Evolutionary conservation across 2,113 vertebrate genomes (phyloP).

Genomic region (Ceuthmochares aereus): DNA sequence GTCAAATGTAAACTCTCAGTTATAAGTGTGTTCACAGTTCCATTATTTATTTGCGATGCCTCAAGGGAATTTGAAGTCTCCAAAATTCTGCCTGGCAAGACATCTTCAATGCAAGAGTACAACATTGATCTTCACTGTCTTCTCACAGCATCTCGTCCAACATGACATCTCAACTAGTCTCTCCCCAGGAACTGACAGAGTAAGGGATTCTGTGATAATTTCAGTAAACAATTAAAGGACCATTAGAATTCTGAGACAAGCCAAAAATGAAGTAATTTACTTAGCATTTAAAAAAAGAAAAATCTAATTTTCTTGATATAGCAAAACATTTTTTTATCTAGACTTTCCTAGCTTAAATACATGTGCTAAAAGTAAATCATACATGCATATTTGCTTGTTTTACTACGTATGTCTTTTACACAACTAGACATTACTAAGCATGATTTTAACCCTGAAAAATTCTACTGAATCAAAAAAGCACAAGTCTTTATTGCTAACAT

Average conservation of each 20-base stretch:
- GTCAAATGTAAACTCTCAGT: not conserved
- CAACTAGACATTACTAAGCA: not conserved
- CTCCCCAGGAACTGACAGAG: not conserved
- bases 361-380: not conserved
- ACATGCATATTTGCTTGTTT: not conserved
- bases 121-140: not conserved
- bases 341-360: not conserved
- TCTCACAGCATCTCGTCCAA: not conserved
- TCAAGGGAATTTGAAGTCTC: not conserved
- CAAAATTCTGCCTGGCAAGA: not conserved
- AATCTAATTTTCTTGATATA: not conserved
- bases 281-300: not conserved
- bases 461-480: not conserved
- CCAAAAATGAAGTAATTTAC: not conserved
- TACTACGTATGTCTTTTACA: not conserved
- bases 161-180: not conserved
- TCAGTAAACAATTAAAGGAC: not conserved
- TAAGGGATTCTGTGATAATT: not conserved
- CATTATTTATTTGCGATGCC: not conserved
- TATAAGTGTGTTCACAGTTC: not conserved
- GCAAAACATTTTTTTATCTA: not conserved
- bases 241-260: not conserved
- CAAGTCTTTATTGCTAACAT: not conserved
- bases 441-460: not conserved
- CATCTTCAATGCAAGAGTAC: not conserved